Conservation (phyloP, 2,113 vertebrate genomes). For the Psittacula cyanocephala region DNA sequence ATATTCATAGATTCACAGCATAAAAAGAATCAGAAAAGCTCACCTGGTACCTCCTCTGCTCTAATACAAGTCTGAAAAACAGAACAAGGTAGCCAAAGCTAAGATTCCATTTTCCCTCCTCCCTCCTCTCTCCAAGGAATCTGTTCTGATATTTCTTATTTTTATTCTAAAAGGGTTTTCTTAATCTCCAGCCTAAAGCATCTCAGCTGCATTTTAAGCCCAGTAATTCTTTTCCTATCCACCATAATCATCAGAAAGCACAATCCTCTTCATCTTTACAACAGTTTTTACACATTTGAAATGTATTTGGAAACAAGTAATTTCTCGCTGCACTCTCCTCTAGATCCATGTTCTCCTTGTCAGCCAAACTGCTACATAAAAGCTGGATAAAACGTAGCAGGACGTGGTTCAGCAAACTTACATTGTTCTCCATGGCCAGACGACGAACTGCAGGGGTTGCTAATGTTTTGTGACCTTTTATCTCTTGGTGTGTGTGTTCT, state of each 20-base stretch:
- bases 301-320: background rate
- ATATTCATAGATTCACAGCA: background rate
- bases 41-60: background rate
- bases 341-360: background rate
- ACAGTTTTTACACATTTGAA: background rate
- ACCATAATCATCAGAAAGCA: background rate
- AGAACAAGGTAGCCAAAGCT: background rate
- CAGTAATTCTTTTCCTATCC: background rate
- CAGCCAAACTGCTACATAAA: background rate
- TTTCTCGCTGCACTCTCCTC: background rate
- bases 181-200: background rate
- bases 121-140: background rate
- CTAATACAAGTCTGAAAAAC: background rate
- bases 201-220: background rate
- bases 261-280: background rate
- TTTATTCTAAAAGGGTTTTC: background rate
- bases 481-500: constrained; percentile 96
- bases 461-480: constrained; percentile 93
- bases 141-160: background rate
- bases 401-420: constrained; percentile 59
- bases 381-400: background rate
- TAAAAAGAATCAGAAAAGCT: background rate
- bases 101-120: background rate
- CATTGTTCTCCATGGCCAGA: constrained; percentile 97
- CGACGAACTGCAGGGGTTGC: constrained; percentile 94